phyloP scores from a whole-genome alignment of 2,797 vertebrate genomes.

The Australoheros facetus region DNA sequence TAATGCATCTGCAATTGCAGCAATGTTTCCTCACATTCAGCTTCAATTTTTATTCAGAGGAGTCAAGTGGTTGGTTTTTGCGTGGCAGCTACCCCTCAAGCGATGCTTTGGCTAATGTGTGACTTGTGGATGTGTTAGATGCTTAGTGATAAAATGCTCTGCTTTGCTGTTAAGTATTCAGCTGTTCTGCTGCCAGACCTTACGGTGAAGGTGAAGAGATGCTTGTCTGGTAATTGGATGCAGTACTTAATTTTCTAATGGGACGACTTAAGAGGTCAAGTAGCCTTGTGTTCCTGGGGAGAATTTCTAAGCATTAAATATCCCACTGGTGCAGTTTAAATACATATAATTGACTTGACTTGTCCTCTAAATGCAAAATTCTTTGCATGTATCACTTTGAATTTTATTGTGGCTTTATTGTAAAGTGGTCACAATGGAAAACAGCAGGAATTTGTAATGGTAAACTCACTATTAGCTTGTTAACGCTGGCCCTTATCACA shows the following conservation, averaged over 20 bases:
- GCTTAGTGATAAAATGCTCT: slow-evolving; percentile 44
- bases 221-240: slow-evolving; percentile 70
- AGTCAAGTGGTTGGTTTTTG: slow-evolving; percentile 39
- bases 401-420: slow-evolving; percentile 1
- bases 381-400: neutral
- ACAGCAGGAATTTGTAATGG: slow-evolving; percentile 5
- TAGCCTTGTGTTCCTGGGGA: slow-evolving; percentile 40
- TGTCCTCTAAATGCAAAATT: slow-evolving; percentile 1
- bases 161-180: slow-evolving; percentile 52
- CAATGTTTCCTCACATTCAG: slow-evolving; percentile 7
- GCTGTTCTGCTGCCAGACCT: slow-evolving; percentile 48
- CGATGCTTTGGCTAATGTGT: slow-evolving; percentile 10
- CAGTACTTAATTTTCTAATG: slow-evolving; percentile 69
- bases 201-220: slow-evolving; percentile 61
- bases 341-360: slow-evolving; percentile 21
- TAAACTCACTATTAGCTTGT: slow-evolving; percentile 12
- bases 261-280: slow-evolving; percentile 66
- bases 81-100: slow-evolving; percentile 29
- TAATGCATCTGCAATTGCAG: slow-evolving; percentile 7
- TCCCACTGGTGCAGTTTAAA: slow-evolving; percentile 42
- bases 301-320: slow-evolving; percentile 43
- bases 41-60: slow-evolving; percentile 24
- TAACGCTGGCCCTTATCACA: slow-evolving; percentile 10
- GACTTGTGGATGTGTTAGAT: slow-evolving; percentile 43
- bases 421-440: slow-evolving; percentile 4